Conservation (phyloP, 2,113 vertebrate species). For the Gallinago media region DNA sequence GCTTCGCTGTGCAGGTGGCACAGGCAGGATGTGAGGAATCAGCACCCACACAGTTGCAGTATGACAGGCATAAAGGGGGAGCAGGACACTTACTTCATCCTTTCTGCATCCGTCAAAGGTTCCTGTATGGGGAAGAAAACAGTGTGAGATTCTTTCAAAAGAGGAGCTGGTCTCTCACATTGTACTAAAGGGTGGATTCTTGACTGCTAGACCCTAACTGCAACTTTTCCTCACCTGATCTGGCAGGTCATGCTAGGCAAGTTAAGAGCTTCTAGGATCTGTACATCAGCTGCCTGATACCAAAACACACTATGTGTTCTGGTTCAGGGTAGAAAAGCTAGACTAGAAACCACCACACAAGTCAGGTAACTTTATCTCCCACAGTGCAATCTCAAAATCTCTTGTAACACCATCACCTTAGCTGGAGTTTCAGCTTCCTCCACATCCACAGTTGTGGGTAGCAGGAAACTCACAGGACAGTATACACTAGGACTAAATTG, state of each 20-base stretch:
- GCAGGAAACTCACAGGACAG: neutral
- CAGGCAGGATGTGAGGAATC: neutral
- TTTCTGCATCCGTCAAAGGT: conserved; percentile 86
- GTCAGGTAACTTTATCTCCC: neutral
- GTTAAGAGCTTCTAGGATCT: neutral
- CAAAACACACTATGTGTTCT: neutral
- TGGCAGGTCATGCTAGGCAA: neutral
- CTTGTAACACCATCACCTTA: neutral
- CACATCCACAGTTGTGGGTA: neutral
- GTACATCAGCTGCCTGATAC: neutral
- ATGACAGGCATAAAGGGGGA: neutral
- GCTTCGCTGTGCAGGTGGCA: neutral
- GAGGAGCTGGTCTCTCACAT: neutral
- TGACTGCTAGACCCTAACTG: neutral
- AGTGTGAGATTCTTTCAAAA: conserved; percentile 46
- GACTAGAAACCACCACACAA: neutral
- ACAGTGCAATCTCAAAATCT: neutral
- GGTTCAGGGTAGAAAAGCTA: neutral
- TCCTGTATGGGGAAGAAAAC: conserved; percentile 83
- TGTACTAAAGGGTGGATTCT: neutral
- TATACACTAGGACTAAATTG: neutral
- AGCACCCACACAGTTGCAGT: neutral
- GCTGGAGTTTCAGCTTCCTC: neutral
- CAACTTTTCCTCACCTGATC: neutral
- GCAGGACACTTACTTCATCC: conserved; percentile 88